Conservation (phyloP, 2,888 invertebrate genomes). For the Toxonevra muliebris region DNA sequence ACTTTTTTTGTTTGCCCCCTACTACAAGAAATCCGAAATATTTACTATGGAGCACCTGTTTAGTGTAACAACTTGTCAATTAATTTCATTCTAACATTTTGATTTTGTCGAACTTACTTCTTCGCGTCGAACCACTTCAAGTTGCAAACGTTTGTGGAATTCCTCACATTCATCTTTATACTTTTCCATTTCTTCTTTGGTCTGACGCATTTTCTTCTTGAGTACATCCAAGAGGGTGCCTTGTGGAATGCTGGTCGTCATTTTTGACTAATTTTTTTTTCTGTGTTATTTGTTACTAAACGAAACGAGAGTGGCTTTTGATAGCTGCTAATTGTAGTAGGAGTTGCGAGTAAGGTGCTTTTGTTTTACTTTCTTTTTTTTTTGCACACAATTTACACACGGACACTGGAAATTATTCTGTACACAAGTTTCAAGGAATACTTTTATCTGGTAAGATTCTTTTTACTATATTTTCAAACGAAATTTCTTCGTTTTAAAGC, state of each 20-base stretch:
- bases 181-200: slow-evolving; percentile 98
- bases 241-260: slow-evolving; percentile 91
- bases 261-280: slow-evolving; percentile 54
- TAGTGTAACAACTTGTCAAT: too few relatives aligned
- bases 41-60: background rate
- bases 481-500: slow-evolving; percentile 28
- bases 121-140: slow-evolving; percentile 95
- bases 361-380: slow-evolving; percentile 13
- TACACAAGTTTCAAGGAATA: slow-evolving; percentile 20
- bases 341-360: slow-evolving; percentile 6
- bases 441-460: slow-evolving; percentile 23
- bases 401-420: slow-evolving; percentile 17
- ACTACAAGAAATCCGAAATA: slow-evolving; percentile 2
- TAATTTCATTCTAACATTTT: too few relatives aligned
- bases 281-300: too few relatives aligned
- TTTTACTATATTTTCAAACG: slow-evolving; percentile 42
- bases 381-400: slow-evolving; percentile 2
- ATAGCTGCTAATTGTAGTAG: too few relatives aligned
- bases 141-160: slow-evolving; percentile 92
- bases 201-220: slow-evolving; percentile 99
- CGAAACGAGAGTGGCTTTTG: too few relatives aligned
- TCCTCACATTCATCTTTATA: slow-evolving; percentile 98
- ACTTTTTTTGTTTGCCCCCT: background rate
- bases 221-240: slow-evolving; percentile 95
- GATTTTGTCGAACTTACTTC: slow-evolving; percentile 79